These are phyloP conservation scores for Pseudomyrmex gracilis DNA, from an alignment of 1,140 invertebrate genomes.

Conservation along the genomic window DNA sequence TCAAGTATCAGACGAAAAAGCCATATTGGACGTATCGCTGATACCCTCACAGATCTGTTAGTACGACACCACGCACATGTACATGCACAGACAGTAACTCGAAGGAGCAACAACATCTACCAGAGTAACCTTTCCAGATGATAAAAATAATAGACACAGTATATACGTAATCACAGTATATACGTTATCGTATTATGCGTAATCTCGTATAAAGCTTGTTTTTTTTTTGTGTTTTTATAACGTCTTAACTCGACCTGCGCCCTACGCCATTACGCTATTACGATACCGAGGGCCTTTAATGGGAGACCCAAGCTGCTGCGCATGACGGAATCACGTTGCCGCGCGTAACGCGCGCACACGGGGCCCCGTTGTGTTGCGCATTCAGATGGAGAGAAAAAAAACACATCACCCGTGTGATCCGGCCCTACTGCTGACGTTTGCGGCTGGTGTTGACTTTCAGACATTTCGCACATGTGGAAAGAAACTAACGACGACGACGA, in stretches of 20 bases:
- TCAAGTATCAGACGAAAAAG: no score
- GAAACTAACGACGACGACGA: neutral
- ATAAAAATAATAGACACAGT: neutral
- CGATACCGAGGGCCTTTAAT: constrained; percentile 60
- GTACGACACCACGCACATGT: no score
- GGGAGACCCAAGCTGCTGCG: constrained; percentile 64
- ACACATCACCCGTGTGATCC: neutral
- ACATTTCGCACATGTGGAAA: neutral
- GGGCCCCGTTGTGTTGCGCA: constrained; percentile 27
- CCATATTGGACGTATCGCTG: no score
- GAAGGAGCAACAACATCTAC: no score
- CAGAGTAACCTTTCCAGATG: neutral
- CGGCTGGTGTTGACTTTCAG: neutral
- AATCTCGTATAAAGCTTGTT: constrained; percentile 2
- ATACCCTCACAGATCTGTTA: no score
- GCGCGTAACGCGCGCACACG: constrained; percentile 31
- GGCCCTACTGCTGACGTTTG: no score
- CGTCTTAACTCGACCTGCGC: constrained; percentile 59
- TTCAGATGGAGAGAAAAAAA: constrained; percentile 20
- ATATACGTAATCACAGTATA: no score
- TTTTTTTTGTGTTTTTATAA: constrained; percentile 39
- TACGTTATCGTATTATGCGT: neutral
- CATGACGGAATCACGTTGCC: constrained; percentile 68
- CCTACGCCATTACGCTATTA: constrained; percentile 70
- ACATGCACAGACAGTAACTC: no score